Evolutionary conservation across 2,113 vertebrate genomes (phyloP).

Genomic region (Psittacara wagleri): DNA sequence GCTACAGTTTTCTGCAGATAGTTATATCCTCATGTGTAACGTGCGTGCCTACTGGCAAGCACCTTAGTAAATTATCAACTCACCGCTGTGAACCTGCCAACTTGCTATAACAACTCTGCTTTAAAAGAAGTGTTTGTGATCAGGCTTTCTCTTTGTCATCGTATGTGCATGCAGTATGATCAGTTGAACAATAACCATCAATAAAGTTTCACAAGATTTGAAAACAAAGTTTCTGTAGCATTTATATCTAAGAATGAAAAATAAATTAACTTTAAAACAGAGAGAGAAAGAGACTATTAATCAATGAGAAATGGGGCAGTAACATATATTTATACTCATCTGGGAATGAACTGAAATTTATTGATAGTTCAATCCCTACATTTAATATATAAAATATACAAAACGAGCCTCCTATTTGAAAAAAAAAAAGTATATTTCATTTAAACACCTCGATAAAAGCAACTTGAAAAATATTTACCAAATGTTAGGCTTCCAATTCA

Average conservation of each 20-base stretch:
- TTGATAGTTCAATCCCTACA: conserved; percentile 25
- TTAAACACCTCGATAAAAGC: not conserved
- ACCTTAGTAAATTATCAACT: conserved; percentile 82
- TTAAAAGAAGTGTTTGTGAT: conserved; percentile 93
- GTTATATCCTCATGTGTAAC: conserved; percentile 79
- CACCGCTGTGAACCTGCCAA: conserved; percentile 90
- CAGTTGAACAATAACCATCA: conserved; percentile 96
- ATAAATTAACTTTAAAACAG: conserved; percentile 51
- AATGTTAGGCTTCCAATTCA: conserved; percentile 45
- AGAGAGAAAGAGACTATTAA: conserved; percentile 34
- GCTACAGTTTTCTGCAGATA: conserved; percentile 73
- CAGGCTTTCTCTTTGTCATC: conserved; percentile 94
- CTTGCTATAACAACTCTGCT: conserved; percentile 93
- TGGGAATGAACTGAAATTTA: conserved; percentile 45
- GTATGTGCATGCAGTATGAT: conserved; percentile 96
- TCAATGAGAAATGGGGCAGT: conserved; percentile 6
- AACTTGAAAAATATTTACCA: conserved; percentile 3
- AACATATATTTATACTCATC: conserved; percentile 13
- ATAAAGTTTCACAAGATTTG: conserved; percentile 96
- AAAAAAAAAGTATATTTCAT: not conserved
- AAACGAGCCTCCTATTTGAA: conserved; percentile 15
- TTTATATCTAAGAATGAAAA: conserved; percentile 73
- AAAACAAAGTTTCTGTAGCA: conserved; percentile 79
- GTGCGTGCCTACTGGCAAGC: conserved; percentile 73
- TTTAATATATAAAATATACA: conserved; percentile 10